Percentiles rank a stretch among this genome's conserved stretches.
These are phyloP conservation scores for Gari tellinella DNA, from an alignment of 2,888 invertebrate genomes.

Conservation along the genomic window DNA sequence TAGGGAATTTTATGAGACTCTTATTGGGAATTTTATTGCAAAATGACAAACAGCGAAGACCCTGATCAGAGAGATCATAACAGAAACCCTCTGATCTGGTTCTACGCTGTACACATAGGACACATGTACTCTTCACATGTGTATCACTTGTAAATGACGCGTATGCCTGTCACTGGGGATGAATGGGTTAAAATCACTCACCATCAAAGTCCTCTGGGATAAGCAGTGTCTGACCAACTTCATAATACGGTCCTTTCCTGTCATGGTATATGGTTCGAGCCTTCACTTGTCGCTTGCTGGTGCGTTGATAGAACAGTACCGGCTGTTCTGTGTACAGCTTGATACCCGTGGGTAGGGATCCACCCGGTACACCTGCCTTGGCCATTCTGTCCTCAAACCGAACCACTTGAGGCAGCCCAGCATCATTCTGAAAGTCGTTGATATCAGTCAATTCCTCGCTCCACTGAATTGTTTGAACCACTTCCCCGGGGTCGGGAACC, in stretches of 20 bases:
- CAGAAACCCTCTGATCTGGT: no score
- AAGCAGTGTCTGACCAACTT: slow-evolving; percentile 75
- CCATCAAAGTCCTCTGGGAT: slow-evolving; percentile 73
- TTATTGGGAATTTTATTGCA: no score
- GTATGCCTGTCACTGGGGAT: no score
- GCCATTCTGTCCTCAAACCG: slow-evolving; percentile 20
- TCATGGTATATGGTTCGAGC: slow-evolving; percentile 76
- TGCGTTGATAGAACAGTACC: slow-evolving; percentile 61
- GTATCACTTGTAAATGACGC: no score
- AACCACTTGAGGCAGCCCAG: slow-evolving; percentile 47
- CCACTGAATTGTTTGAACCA: slow-evolving; percentile 14
- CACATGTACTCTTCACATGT: no score
- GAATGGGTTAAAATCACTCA: no score
- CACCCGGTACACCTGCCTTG: slow-evolving; percentile 15
- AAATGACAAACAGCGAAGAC: no score
- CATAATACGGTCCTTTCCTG: slow-evolving; percentile 71
- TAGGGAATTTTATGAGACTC: no score
- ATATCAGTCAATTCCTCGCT: slow-evolving; percentile 14
- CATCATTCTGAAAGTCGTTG: slow-evolving; percentile 28
- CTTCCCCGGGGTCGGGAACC: no score
- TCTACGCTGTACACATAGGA: no score
- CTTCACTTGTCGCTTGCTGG: slow-evolving; percentile 61
- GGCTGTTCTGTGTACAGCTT: slow-evolving; percentile 71
- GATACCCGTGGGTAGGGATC: slow-evolving; percentile 62
- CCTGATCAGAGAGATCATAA: no score